These are phyloP conservation scores for Drosophila mimetica DNA, from an alignment of 2,888 invertebrate genomes.

Conservation along the genomic window DNA sequence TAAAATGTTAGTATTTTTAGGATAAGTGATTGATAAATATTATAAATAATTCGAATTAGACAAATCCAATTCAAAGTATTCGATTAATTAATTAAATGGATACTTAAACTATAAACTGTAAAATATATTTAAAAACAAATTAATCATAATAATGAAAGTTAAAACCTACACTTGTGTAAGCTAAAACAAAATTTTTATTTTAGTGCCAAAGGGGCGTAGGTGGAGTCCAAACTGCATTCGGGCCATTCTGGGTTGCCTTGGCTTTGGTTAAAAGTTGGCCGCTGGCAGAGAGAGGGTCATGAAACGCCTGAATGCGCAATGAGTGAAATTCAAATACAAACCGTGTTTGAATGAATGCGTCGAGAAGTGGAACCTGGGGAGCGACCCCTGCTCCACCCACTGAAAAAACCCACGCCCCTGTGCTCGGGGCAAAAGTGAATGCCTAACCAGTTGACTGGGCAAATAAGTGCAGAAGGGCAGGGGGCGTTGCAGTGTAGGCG, in stretches of 20 bases:
- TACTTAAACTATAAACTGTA: no score
- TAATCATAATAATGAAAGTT: no score
- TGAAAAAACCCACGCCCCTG: constrained; percentile 1
- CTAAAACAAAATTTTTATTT: not conserved
- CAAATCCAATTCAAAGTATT: no score
- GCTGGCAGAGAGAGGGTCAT: constrained; percentile 49
- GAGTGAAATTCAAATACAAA: constrained; percentile 55
- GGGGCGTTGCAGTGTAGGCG: not conserved
- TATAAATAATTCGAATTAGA: no score
- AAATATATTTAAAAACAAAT: no score
- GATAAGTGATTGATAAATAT: no score
- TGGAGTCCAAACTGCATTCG: constrained; percentile 1
- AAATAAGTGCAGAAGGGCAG: constrained; percentile 50
- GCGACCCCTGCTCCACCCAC: constrained; percentile 8
- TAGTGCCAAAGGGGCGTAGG: constrained; percentile 1
- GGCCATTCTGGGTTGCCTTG: constrained; percentile 13
- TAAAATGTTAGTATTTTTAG: no score
- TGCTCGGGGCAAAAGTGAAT: constrained; percentile 45
- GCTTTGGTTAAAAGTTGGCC: constrained; percentile 45
- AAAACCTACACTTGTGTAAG: no score
- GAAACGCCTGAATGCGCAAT: constrained; percentile 63
- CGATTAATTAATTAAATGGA: no score
- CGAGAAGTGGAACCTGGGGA: constrained; percentile 30
- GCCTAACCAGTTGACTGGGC: constrained; percentile 57
- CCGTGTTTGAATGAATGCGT: constrained; percentile 61